A percentile compares a stretch with the other conserved stretches of the same genome.
These are phyloP conservation scores for Drosophila koepferae DNA, from an alignment of 2,888 invertebrate species.

Conservation along the genomic window DNA sequence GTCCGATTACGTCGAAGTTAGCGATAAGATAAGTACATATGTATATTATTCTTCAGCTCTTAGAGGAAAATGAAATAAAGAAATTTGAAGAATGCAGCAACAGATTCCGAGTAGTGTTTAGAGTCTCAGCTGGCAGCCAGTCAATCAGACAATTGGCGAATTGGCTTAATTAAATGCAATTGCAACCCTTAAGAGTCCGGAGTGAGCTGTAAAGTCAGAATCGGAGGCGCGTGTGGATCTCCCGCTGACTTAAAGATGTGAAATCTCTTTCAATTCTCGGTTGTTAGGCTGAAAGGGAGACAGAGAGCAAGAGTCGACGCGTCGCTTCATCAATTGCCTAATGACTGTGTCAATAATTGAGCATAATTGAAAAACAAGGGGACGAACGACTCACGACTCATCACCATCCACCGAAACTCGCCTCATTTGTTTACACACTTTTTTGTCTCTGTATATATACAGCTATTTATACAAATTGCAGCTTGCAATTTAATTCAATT, in stretches of 20 bases:
- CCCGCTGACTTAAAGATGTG: constrained; percentile 71
- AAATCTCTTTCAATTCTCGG: constrained; percentile 60
- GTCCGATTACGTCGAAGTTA: constrained; percentile 29
- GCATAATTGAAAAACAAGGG: constrained; percentile 77
- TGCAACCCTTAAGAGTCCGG: constrained; percentile 59
- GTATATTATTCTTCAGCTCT: too few relatives aligned
- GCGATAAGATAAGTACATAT: constrained; percentile 53
- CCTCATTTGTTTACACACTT: constrained; percentile 72
- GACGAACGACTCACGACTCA: constrained; percentile 39
- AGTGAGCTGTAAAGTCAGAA: constrained; percentile 13
- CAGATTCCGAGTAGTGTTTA: constrained; percentile 43
- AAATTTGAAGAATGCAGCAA: constrained; percentile 24
- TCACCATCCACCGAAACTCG: constrained; percentile 44
- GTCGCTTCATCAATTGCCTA: constrained; percentile 66
- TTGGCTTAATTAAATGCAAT: constrained; percentile 61
- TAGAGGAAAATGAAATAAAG: too few relatives aligned
- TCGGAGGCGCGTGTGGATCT: constrained; percentile 66
- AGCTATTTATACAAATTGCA: constrained; percentile 15
- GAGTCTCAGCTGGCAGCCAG: constrained; percentile 3
- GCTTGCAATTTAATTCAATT: constrained; percentile 37
- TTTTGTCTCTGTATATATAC: constrained; percentile 36
- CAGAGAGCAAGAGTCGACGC: constrained; percentile 16
- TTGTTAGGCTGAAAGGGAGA: constrained; percentile 37
- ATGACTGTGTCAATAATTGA: constrained; percentile 79
- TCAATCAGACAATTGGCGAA: constrained; percentile 39